Evolutionary conservation across 2,797 vertebrate species (phyloP).

Genomic region (Microchirus variegatus): DNA sequence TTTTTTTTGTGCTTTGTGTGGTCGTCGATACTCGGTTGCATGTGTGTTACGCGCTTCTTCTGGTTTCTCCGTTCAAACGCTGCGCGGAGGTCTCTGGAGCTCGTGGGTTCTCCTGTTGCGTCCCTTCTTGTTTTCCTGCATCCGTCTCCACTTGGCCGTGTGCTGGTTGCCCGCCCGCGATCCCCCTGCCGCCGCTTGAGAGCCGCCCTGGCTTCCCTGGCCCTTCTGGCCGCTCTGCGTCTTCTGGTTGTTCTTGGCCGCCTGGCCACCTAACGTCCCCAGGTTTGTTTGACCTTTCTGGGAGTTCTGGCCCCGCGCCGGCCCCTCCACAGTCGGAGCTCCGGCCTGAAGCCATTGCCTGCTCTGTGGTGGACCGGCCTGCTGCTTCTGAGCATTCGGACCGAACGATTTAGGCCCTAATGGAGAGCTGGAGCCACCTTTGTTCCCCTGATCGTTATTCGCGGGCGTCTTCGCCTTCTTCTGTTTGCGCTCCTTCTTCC

Average conservation of each 20-base stretch:
- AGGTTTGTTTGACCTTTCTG: constrained; percentile 55
- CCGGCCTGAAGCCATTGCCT: constrained; percentile 60
- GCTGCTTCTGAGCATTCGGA: constrained; percentile 73
- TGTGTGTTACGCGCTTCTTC: constrained; percentile 43
- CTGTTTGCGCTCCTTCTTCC: constrained; percentile 97
- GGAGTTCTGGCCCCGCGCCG: constrained; percentile 42
- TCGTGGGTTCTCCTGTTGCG: constrained; percentile 99
- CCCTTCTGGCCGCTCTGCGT: constrained; percentile 73
- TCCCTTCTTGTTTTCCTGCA: constrained; percentile 98
- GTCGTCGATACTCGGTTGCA: constrained; percentile 36
- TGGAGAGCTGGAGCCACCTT: constrained; percentile 10
- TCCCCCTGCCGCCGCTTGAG: constrained; percentile 73
- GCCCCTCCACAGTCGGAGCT: constrained; percentile 43
- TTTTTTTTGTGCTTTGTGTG: constrained; percentile 73
- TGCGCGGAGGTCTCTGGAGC: constrained; percentile 96
- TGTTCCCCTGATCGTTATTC: constrained; percentile 33
- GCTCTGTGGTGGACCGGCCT: constrained; percentile 61
- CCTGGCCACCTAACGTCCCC: constrained; percentile 43
- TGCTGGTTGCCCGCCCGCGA: constrained; percentile 77
- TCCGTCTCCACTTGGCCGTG: constrained; percentile 94
- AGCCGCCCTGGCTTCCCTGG: constrained; percentile 82
- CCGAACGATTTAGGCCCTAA: constrained; percentile 53
- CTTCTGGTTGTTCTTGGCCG: constrained; percentile 65
- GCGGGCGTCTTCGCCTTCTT: constrained; percentile 84
- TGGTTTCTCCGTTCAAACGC: constrained; percentile 85